Evolutionary conservation across 2,888 invertebrate genomes (phyloP).

Genomic region (Ecliptopera silaceata): DNA sequence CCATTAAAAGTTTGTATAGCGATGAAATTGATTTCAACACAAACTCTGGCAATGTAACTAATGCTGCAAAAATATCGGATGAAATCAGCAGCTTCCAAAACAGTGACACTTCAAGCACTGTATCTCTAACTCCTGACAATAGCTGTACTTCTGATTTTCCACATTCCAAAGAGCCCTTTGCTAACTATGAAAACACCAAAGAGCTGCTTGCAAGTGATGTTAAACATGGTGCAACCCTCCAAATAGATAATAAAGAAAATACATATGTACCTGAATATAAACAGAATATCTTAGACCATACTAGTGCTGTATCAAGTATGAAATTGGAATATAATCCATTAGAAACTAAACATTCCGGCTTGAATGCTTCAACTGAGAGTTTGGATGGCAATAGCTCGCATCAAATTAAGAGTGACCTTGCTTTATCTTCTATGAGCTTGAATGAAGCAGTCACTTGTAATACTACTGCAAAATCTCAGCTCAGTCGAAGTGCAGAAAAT

Average conservation of each 20-base stretch:
- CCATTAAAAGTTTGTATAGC: constrained; percentile 40
- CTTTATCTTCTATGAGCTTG: constrained; percentile 64
- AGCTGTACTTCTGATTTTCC: constrained; percentile 36
- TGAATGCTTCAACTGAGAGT: neutral
- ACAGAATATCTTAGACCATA: neutral
- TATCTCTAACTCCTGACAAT: constrained; percentile 44
- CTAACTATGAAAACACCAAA: constrained; percentile 40
- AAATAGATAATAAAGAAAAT: constrained; percentile 3
- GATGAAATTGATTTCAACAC: constrained; percentile 23
- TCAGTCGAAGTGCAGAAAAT: constrained; percentile 70
- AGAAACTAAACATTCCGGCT: neutral
- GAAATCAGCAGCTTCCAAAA: constrained; percentile 29
- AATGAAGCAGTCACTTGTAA: constrained; percentile 49
- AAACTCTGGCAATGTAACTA: neutral
- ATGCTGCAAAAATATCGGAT: constrained; percentile 2
- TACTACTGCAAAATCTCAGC: constrained; percentile 47
- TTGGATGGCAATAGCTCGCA: constrained; percentile 46
- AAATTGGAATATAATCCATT: neutral
- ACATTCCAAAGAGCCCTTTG: constrained; percentile 37
- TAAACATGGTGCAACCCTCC: constrained; percentile 24
- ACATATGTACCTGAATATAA: constrained; percentile 9
- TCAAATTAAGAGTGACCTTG: constrained; percentile 45
- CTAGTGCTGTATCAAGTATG: constrained; percentile 1
- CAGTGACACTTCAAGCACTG: constrained; percentile 42
- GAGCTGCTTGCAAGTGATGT: constrained; percentile 28